Evolutionary conservation across 2,888 invertebrate genomes (phyloP), one percentile per base, ranked within the genome.

Genomic region (Stictocephala bisonia): DNA sequence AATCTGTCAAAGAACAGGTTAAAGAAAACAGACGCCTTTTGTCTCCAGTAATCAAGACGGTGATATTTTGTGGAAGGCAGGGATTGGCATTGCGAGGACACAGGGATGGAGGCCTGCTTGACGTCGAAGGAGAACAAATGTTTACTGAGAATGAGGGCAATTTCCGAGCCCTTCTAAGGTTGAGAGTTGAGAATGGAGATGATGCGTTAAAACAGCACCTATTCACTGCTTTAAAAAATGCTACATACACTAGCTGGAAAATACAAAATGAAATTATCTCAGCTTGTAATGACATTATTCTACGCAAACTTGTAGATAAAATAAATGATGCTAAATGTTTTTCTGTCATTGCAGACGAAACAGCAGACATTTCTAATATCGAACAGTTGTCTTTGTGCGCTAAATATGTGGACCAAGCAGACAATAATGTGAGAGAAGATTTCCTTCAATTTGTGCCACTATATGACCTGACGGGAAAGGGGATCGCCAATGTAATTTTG

Each of bases 291-390:
- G 15, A 50, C 4, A 18, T 50, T 7, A 50, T 50, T 20, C 20
- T 18, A 20, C 15, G 20, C 15, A 20, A 50, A 50, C 15, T 50
- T 50, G 50, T 50, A 15, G 3, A 7, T n/a, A 20, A 50, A 18
- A 15, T 50, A 18, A 50, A 50, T 50, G 20, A 50, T 18, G 50
- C 50, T 50, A 50, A 20, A 20, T 7, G 20, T 18, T 50, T 50
- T 20, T 50, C 50, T 18, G 50, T 50, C 3, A 7, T 50, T 50
- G 50, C 20, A n/a, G 50, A 50, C 20, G 50, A 50, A 50, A 50
- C 50, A 50, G 50, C 50, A 20, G 50, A 50, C 20, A 50, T 50
- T 20, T 18, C 50, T 20, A 20, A 20, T 20, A 3, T 18, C 20
- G 50, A 50, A 50, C 50, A 50, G 20, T 7, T 50, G 20, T 50